Percentiles rank a stretch among this genome's conserved stretches.
These are phyloP conservation scores for Theristicus caerulescens DNA, from an alignment of 2,113 vertebrate species.

Conservation along the genomic window DNA sequence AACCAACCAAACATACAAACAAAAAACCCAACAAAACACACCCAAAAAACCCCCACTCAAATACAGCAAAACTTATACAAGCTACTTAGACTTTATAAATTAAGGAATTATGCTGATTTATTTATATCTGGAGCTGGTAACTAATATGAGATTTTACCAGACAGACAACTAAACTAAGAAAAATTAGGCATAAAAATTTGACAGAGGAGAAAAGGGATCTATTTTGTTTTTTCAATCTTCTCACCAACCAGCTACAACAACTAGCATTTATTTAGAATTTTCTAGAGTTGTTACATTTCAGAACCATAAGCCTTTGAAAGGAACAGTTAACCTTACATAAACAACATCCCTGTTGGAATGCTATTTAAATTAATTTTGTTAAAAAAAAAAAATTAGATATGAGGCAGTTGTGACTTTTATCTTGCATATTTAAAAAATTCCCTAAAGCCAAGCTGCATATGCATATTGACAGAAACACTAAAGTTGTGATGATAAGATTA, in stretches of 20 bases:
- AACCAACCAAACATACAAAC: too few relatives aligned
- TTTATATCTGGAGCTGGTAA: too few relatives aligned
- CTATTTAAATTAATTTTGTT: neutral
- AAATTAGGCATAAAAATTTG: neutral
- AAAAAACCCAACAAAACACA: too few relatives aligned
- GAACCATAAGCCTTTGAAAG: neutral
- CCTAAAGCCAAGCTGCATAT: neutral
- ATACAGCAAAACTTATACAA: too few relatives aligned
- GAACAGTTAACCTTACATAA: neutral
- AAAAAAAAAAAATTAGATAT: neutral
- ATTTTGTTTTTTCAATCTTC: neutral
- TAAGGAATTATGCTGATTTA: too few relatives aligned
- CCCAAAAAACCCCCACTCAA: too few relatives aligned
- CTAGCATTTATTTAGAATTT: neutral
- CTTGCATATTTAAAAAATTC: neutral
- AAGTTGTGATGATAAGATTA: neutral
- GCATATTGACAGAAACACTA: neutral
- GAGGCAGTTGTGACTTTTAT: neutral
- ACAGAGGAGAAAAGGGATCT: neutral
- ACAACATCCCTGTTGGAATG: neutral
- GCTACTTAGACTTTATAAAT: too few relatives aligned
- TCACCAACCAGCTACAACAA: neutral
- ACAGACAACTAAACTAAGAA: too few relatives aligned
- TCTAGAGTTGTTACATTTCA: neutral
- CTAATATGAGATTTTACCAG: too few relatives aligned